Conservation (phyloP, 2,797 vertebrate genomes). For the Artibeus lituratus region DNA sequence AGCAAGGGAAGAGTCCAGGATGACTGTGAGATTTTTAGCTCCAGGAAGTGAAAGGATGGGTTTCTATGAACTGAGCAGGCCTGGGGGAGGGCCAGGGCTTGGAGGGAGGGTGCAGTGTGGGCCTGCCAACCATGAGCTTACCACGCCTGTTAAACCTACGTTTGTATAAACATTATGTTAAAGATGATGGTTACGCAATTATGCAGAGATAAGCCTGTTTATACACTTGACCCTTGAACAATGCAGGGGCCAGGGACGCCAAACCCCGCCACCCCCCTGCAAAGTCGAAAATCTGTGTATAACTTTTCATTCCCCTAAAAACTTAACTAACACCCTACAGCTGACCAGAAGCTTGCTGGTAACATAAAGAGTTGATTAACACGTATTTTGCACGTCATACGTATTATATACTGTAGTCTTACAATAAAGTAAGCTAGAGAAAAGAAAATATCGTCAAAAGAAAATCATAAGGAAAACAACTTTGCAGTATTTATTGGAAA, state of each 20-base stretch:
- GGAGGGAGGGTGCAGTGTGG: not conserved
- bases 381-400: not conserved
- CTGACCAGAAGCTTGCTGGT: not conserved
- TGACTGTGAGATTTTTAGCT: not conserved
- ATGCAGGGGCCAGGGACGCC: not conserved
- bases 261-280: not conserved
- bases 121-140: not conserved
- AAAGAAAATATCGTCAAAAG: not conserved
- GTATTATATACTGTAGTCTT: not conserved
- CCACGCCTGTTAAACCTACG: not conserved
- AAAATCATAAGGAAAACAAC: not conserved
- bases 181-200: not conserved
- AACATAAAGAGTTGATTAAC: not conserved
- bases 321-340: not conserved
- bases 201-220: not conserved
- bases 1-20: not conserved
- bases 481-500: not conserved
- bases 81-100: not conserved
- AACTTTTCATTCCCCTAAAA: not conserved
- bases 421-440: not conserved
- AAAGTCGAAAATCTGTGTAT: not conserved
- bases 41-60: not conserved
- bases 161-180: not conserved
- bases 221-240: not conserved
- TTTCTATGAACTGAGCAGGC: not conserved